phyloP scores from a whole-genome alignment of 2,797 vertebrate genomes.

The Clarias pachynema region DNA sequence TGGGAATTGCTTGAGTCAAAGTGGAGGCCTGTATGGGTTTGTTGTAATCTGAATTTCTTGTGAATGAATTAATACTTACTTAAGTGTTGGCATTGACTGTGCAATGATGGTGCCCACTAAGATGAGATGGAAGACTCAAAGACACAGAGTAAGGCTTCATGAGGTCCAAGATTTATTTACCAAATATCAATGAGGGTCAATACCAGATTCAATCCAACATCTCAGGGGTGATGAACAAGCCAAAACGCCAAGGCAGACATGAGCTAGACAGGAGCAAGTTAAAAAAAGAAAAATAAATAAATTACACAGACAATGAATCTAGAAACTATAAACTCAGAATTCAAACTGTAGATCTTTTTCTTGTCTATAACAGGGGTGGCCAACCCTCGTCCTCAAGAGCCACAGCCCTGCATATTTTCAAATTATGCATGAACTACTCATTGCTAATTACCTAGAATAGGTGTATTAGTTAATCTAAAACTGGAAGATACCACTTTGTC shows the following conservation, averaged over 20 bases:
- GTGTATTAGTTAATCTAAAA: too few relatives aligned
- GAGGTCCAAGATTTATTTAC: neutral
- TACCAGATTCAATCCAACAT: neutral
- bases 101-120: neutral
- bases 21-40: too few relatives aligned
- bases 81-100: neutral
- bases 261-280: neutral
- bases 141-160: neutral
- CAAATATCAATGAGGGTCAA: too few relatives aligned
- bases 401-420: too few relatives aligned
- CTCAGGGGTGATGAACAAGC: neutral
- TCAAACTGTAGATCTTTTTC: neutral
- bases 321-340: neutral
- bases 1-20: too few relatives aligned
- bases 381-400: neutral
- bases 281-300: neutral
- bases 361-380: too few relatives aligned
- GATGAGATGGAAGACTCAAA: neutral
- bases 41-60: neutral
- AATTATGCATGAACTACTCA: too few relatives aligned
- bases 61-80: neutral
- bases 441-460: too few relatives aligned
- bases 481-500: too few relatives aligned
- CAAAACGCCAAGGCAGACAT: neutral
- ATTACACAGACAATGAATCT: neutral